phyloP scores from a whole-genome alignment of 2,888 invertebrate species.

The Trichacis sp. region DNA sequence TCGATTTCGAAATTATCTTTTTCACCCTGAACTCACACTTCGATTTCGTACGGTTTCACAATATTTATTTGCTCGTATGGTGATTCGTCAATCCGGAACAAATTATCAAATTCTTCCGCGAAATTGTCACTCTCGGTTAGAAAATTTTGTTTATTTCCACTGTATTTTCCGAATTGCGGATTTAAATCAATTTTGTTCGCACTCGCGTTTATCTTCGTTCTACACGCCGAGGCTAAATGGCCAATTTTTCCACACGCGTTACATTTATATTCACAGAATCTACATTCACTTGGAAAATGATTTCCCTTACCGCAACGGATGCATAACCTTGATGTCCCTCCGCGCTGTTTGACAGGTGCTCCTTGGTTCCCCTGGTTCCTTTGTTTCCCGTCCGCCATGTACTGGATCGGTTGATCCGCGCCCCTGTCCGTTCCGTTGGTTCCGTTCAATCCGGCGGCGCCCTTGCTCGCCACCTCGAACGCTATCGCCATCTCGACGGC shows the following conservation, averaged over 20 bases:
- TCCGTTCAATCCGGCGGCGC: conserved; percentile 13
- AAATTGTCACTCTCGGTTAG: no score
- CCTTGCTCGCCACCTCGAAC: conserved; percentile 12
- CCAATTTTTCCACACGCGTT: conserved; percentile 4
- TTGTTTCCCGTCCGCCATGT: not conserved
- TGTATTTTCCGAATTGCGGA: no score
- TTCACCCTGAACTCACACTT: conserved; percentile 8
- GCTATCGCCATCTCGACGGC: conserved; percentile 11
- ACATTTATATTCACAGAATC: conserved; percentile 8
- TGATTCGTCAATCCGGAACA: conserved; percentile 15
- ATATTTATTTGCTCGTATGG: not conserved
- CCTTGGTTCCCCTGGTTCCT: not conserved
- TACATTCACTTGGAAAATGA: conserved; percentile 3
- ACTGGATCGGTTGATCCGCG: conserved; percentile 6
- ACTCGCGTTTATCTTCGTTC: not conserved
- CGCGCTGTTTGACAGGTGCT: no score
- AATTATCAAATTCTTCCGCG: conserved; percentile 16
- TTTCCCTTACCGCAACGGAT: not conserved
- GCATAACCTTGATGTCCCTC: not conserved
- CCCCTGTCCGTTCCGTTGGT: not conserved
- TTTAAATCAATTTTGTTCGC: no score
- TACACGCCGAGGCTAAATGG: not conserved
- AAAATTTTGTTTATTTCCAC: no score
- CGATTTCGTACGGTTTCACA: conserved; percentile 14
- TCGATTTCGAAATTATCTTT: conserved; percentile 24